Conservation (phyloP, 2,797 vertebrate genomes). For the Cheirogaleus major region DNA sequence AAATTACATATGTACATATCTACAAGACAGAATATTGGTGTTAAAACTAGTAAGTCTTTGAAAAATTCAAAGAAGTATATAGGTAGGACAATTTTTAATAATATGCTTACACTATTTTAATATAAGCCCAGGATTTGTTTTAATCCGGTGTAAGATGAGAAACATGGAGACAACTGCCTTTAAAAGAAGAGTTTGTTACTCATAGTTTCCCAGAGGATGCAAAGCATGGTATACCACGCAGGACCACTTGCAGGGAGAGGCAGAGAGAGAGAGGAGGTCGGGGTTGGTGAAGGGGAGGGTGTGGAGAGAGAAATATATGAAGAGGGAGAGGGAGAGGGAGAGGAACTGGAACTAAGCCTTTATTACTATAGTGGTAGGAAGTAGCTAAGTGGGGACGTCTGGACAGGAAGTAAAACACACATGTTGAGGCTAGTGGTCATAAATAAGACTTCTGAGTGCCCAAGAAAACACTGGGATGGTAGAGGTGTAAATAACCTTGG, state of each 20-base stretch:
- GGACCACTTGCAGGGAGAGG: neutral
- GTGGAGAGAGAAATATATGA: neutral
- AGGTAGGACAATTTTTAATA: constrained; percentile 2
- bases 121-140: constrained; percentile 16
- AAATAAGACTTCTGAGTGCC: neutral
- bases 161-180: neutral
- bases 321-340: neutral
- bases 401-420: neutral
- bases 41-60: neutral
- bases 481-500: neutral
- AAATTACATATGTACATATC: neutral
- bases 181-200: neutral
- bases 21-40: neutral
- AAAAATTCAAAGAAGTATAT: neutral
- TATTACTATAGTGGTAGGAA: neutral
- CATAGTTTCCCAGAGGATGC: neutral
- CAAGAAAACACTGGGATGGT: neutral
- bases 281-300: too few species aligned
- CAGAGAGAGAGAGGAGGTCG: neutral
- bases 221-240: neutral
- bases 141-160: neutral
- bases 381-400: neutral
- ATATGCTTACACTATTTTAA: neutral
- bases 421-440: neutral
- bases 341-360: neutral